Conservation (phyloP, 2,888 invertebrate genomes). For the Scotopteryx bipunctaria region DNA sequence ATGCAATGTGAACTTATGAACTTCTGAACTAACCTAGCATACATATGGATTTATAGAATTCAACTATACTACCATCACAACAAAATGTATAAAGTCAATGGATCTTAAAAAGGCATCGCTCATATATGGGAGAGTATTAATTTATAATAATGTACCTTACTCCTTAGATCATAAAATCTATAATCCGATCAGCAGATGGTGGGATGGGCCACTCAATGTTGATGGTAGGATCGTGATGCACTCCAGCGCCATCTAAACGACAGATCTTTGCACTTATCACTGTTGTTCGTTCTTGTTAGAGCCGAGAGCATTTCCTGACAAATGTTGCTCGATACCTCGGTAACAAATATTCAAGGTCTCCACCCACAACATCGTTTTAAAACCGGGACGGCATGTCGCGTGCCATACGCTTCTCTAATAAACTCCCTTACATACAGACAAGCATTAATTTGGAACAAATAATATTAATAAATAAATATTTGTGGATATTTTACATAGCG, state of each 20-base stretch:
- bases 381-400: too few species aligned
- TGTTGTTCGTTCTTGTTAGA: slow-evolving; percentile 36
- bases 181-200: slow-evolving; percentile 12
- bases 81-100: too few species aligned
- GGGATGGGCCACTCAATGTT: slow-evolving; percentile 33
- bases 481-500: too few species aligned
- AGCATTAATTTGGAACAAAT: too few species aligned
- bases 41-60: too few species aligned
- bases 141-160: slow-evolving; percentile 3
- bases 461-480: too few species aligned
- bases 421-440: too few species aligned
- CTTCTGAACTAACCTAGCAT: neutral
- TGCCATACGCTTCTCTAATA: too few species aligned
- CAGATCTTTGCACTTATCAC: slow-evolving; percentile 43
- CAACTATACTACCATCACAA: too few species aligned
- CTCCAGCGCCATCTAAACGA: slow-evolving; percentile 52
- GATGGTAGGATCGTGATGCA: slow-evolving; percentile 49
- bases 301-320: slow-evolving; percentile 30
- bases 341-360: too few species aligned
- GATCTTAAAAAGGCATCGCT: neutral
- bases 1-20: neutral
- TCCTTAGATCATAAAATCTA: slow-evolving; percentile 3
- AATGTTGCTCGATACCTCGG: slow-evolving; percentile 27
- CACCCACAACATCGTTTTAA: too few species aligned
- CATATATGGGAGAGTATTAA: neutral